Evolutionary conservation across 2,113 vertebrate species (phyloP).

Genomic region (Myanophis thanlyinensis): DNA sequence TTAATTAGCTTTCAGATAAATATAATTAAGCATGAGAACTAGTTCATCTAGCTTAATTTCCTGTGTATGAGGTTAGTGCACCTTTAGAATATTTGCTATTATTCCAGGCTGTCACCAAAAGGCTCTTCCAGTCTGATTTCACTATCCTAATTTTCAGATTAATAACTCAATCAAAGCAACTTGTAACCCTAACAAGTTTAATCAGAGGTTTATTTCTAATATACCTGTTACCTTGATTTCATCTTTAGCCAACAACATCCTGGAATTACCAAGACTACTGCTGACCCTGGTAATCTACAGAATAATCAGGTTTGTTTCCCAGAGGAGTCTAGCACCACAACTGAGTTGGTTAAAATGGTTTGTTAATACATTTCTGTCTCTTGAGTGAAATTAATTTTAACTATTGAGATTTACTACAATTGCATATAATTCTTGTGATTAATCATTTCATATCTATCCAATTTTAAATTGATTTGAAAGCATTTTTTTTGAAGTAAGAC

Average conservation of each 20-base stretch:
- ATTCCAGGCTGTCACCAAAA: neutral
- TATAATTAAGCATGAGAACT: constrained; percentile 9
- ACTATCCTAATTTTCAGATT: neutral
- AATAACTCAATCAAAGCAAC: neutral
- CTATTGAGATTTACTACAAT: neutral
- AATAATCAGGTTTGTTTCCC: constrained; percentile 60
- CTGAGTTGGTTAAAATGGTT: neutral
- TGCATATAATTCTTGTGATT: neutral
- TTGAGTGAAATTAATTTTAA: neutral
- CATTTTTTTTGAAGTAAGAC: neutral
- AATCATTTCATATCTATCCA: neutral
- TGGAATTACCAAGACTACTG: neutral
- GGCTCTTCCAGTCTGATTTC: neutral
- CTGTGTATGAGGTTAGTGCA: neutral
- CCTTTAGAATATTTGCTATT: neutral
- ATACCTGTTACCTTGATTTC: constrained; percentile 43
- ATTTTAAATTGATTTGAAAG: neutral
- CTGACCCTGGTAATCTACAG: constrained; percentile 42
- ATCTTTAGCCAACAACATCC: constrained; percentile 39
- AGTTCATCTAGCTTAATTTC: constrained; percentile 1
- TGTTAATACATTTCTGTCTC: neutral
- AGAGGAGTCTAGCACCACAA: neutral
- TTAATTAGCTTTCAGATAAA: constrained; percentile 11
- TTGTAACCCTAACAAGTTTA: neutral
- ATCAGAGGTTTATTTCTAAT: constrained; percentile 15